Conservation (phyloP, 2,113 vertebrate species). For the Romanogobio albipinnatus region DNA sequence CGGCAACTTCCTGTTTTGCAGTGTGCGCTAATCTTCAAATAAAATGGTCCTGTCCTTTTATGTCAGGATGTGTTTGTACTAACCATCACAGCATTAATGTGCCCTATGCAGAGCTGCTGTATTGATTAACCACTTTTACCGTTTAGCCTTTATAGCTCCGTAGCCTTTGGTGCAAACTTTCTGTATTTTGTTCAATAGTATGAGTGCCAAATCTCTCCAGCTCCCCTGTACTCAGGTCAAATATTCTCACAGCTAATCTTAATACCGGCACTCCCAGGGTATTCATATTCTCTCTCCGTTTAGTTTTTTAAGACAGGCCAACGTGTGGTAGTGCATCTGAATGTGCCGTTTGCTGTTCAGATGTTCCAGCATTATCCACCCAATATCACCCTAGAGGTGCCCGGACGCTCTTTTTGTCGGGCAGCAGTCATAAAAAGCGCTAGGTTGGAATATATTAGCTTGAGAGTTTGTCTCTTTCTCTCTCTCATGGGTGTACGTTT, state of each 20-base stretch:
- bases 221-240: not conserved
- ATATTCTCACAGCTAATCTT: conserved; percentile 42
- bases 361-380: conserved; percentile 20
- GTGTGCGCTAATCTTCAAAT: not conserved
- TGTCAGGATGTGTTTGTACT: conserved; percentile 10
- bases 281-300: conserved; percentile 1
- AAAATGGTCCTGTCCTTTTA: not conserved
- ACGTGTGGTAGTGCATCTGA: conserved; percentile 29
- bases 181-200: conserved; percentile 25
- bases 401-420: conserved; percentile 12
- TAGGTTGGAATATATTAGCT: conserved; percentile 52
- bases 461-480: conserved; percentile 40
- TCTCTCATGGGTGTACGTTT: conserved; percentile 45
- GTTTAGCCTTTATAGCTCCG: conserved; percentile 25
- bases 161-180: conserved; percentile 2
- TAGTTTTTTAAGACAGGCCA: conserved; percentile 32
- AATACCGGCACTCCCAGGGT: conserved; percentile 35
- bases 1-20: not conserved
- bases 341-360: conserved; percentile 13
- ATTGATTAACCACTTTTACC: conserved; percentile 29
- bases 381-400: conserved; percentile 40
- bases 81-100: not conserved
- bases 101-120: conserved; percentile 10
- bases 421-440: conserved; percentile 47
- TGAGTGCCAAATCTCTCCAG: not conserved